Evolutionary conservation across 2,113 vertebrate species (phyloP).

Genomic region (Globicephala melas): DNA sequence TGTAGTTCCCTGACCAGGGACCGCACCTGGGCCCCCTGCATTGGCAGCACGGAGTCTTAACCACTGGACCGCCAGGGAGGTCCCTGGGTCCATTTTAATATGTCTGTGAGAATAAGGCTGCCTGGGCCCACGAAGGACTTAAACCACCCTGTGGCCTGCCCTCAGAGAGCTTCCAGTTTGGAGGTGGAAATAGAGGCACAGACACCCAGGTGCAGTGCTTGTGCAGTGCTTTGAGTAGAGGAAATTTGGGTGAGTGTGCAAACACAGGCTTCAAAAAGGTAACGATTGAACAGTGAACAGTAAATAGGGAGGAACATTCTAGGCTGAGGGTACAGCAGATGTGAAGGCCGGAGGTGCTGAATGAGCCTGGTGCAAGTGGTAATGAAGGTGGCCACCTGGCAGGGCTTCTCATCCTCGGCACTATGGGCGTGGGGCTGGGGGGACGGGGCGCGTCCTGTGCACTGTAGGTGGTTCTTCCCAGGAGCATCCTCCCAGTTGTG

Average conservation of each 20-base stretch:
- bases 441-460: neutral
- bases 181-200: neutral
- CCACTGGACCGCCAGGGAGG: too few species aligned
- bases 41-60: too few species aligned
- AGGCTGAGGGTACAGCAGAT: neutral
- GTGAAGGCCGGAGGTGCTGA: neutral
- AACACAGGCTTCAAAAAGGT: neutral
- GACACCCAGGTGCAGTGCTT: neutral
- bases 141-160: neutral
- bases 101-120: neutral
- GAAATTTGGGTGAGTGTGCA: neutral
- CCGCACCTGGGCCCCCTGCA: too few species aligned
- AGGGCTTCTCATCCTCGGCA: neutral
- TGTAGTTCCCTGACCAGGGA: too few species aligned
- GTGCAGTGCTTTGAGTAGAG: rapidly evolving
- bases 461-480: too few species aligned
- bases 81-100: neutral
- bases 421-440: rapidly evolving
- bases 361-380: neutral
- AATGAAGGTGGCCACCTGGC: rapidly evolving
- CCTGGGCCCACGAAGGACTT: neutral
- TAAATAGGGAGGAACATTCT: neutral
- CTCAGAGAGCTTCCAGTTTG: neutral
- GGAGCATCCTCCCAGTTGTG: neutral
- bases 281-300: neutral